A percentile compares a stretch with the other conserved stretches of the same genome.
Evolutionary conservation across 2,113 vertebrate genomes (phyloP).

Genomic region (Neogobius melanostomus): DNA sequence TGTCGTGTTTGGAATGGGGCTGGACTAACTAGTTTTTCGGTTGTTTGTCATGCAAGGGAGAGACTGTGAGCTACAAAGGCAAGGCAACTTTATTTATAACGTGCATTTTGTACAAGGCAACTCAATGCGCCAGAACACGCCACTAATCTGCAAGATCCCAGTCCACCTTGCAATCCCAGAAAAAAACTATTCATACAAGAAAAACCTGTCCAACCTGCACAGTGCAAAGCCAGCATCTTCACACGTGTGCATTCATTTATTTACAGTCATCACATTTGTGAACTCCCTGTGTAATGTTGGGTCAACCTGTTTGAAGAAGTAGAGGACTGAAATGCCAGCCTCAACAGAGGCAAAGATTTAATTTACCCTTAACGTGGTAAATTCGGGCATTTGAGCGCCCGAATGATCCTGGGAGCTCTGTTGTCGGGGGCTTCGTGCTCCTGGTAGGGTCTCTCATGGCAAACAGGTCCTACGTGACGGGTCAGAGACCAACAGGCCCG

Average conservation of each 20-base stretch:
- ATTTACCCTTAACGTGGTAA: not conserved
- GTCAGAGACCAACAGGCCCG: too few relatives aligned
- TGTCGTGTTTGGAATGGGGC: constrained; percentile 3
- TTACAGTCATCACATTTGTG: constrained; percentile 20
- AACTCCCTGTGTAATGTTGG: constrained; percentile 35
- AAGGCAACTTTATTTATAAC: too few relatives aligned
- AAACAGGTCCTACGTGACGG: too few relatives aligned
- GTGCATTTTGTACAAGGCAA: too few relatives aligned
- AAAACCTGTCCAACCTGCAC: constrained; percentile 26
- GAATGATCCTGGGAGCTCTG: too few relatives aligned
- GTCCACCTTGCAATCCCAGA: constrained; percentile 17
- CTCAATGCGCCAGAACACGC: constrained; percentile 11
- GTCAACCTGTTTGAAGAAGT: constrained; percentile 43
- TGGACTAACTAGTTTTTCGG: constrained; percentile 54
- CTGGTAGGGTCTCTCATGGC: too few relatives aligned
- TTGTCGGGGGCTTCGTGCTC: too few relatives aligned
- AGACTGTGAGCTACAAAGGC: constrained; percentile 34
- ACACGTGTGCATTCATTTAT: constrained; percentile 30
- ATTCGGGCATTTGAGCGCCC: too few relatives aligned
- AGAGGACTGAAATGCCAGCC: not conserved
- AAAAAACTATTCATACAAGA: constrained; percentile 15
- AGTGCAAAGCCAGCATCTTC: constrained; percentile 3
- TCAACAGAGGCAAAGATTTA: not conserved
- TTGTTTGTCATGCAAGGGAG: constrained; percentile 24
- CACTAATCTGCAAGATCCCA: constrained; percentile 44